phyloP scores from a whole-genome alignment of 2,113 vertebrate genomes.

The Onychostoma macrolepis region DNA sequence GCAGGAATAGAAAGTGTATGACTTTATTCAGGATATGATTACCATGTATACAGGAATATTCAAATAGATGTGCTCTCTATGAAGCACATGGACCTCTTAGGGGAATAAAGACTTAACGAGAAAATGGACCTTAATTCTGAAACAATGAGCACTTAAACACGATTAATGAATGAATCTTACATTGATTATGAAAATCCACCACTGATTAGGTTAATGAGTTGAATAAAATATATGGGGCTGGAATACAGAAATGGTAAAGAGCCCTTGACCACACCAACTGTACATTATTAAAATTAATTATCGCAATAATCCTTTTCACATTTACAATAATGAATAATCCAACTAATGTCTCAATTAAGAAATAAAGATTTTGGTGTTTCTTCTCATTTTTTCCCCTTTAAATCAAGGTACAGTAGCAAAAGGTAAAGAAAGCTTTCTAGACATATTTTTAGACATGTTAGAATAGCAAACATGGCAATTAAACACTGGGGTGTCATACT shows the following conservation, averaged over 20 bases:
- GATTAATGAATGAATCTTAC: conserved; percentile 1
- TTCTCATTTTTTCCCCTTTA: background rate
- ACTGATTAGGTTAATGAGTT: background rate
- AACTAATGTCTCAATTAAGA: background rate
- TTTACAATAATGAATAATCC: background rate
- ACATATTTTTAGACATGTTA: background rate
- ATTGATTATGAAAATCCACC: conserved; percentile 30
- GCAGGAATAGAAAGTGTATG: background rate
- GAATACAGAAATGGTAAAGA: background rate
- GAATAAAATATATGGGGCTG: background rate
- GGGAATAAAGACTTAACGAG: background rate
- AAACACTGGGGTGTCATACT: background rate
- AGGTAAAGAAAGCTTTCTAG: background rate
- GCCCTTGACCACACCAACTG: background rate
- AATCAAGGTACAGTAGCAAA: background rate
- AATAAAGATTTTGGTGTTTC: background rate
- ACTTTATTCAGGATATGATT: conserved; percentile 12
- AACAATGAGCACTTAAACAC: background rate
- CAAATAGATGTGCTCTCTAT: background rate
- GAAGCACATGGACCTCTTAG: background rate
- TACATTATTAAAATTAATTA: background rate
- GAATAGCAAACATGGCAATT: background rate
- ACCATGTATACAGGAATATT: background rate
- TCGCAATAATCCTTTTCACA: background rate
- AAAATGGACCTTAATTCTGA: background rate